These are phyloP conservation scores for Ladona fulva DNA, from an alignment of 1,140 invertebrate genomes.

Conservation along the genomic window DNA sequence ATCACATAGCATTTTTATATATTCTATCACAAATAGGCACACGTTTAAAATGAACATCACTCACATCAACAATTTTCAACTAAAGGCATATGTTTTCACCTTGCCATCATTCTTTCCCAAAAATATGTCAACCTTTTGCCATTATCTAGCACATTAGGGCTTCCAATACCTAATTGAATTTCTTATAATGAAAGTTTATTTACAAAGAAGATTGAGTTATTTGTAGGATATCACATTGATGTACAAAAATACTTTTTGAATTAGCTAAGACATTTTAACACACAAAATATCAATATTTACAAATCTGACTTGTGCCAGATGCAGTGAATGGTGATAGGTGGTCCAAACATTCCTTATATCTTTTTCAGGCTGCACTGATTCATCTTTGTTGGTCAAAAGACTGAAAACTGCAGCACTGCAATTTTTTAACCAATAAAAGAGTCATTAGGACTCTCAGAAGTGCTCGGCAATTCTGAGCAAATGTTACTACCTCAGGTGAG, in stretches of 20 bases:
- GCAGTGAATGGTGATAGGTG: not conserved
- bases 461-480: not conserved
- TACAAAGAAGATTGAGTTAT: conserved; percentile 3
- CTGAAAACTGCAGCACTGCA: not conserved
- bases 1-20: conserved; percentile 8
- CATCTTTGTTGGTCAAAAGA: not conserved
- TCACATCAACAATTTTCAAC: conserved; percentile 8
- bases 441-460: not conserved
- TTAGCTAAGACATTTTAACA: conserved; percentile 7
- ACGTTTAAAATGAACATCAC: conserved; percentile 3
- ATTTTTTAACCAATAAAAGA: not conserved
- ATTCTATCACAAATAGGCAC: not conserved
- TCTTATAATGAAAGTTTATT: conserved; percentile 9
- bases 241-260: conserved; percentile 8
- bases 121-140: conserved; percentile 1
- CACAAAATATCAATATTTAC: conserved; percentile 7
- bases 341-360: not conserved
- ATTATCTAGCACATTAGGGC: not conserved
- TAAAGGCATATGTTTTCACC: not conserved
- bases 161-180: not conserved
- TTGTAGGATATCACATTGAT: conserved; percentile 4
- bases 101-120: not conserved
- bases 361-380: not conserved
- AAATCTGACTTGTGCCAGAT: not conserved
- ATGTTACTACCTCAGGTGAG: not conserved